phyloP scores from a whole-genome alignment of 2,113 vertebrate species.

The Willisornis vidua region DNA sequence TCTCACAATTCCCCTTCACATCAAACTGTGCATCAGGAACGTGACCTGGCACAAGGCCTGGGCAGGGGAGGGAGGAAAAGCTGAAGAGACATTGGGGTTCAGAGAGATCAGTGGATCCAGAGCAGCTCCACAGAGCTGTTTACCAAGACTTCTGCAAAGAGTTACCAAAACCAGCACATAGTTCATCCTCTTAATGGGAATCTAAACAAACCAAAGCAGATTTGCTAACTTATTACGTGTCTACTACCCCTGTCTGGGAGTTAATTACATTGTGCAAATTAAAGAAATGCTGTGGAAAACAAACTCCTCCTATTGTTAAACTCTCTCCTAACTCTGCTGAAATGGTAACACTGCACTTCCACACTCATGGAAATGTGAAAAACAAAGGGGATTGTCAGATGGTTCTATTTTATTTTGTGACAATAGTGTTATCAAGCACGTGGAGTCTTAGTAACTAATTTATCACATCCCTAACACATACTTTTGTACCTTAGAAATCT shows the following conservation, averaged over 20 bases:
- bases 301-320: background rate
- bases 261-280: background rate
- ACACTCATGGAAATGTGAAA: background rate
- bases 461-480: background rate
- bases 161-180: background rate
- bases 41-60: background rate
- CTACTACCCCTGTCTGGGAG: background rate
- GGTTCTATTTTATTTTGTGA: background rate
- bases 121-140: background rate
- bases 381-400: background rate
- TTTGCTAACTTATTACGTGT: background rate
- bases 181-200: background rate
- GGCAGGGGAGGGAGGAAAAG: background rate
- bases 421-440: background rate
- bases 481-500: background rate
- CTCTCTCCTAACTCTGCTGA: background rate
- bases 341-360: background rate
- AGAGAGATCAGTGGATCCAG: background rate
- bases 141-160: background rate
- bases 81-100: background rate
- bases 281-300: background rate
- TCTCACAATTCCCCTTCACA: background rate
- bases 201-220: background rate
- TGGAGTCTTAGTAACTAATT: background rate
- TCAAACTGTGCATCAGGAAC: background rate